Conservation (phyloP, 2,797 vertebrate genomes). For the Siniperca obscura region DNA sequence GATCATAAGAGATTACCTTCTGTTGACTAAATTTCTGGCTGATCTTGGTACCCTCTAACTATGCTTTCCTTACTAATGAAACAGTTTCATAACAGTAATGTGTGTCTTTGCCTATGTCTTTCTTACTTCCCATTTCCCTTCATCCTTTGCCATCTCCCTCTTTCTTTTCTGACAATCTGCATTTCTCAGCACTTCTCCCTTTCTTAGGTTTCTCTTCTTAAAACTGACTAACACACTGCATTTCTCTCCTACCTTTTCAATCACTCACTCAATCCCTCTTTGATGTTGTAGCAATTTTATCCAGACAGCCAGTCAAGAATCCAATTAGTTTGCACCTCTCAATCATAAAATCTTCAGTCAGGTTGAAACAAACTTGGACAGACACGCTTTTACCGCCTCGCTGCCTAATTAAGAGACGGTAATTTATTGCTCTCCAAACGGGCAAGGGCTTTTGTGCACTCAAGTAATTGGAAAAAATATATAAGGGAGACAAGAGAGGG, state of each 20-base stretch:
- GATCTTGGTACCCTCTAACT: neutral
- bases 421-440: conserved; percentile 82
- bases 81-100: too few species aligned
- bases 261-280: conserved; percentile 60
- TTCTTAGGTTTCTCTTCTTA: conserved; percentile 20
- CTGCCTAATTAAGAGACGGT: conserved; percentile 81
- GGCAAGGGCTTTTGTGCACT: conserved; percentile 78
- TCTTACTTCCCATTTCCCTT: conserved; percentile 11
- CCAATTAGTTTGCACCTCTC: conserved; percentile 82
- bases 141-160: conserved; percentile 12
- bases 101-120: neutral
- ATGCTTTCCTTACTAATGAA: neutral
- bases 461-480: conserved; percentile 74
- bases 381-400: conserved; percentile 72
- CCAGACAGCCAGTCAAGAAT: conserved; percentile 73
- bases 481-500: conserved; percentile 66
- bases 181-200: conserved; percentile 29
- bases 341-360: conserved; percentile 81
- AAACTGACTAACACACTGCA: conserved; percentile 24
- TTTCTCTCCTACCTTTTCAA: conserved; percentile 48
- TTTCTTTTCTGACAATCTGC: neutral
- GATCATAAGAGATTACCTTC: neutral
- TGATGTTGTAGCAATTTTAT: conserved; percentile 65
- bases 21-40: neutral
- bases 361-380: conserved; percentile 81